phyloP scores from a whole-genome alignment of 2,888 invertebrate genomes.

The Parelbella ahira region DNA sequence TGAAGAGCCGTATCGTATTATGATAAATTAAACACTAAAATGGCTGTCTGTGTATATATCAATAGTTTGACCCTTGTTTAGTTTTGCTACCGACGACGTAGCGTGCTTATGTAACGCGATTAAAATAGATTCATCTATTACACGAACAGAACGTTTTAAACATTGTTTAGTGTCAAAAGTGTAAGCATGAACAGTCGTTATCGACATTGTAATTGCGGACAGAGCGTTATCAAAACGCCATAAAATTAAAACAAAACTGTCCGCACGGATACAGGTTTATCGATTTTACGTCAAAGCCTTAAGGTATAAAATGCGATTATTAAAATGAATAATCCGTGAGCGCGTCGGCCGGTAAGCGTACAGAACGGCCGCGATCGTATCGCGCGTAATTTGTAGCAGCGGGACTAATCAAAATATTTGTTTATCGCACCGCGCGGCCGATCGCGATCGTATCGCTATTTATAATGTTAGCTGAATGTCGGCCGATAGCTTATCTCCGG shows the following conservation, averaged over 20 bases:
- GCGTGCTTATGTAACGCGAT: too few relatives aligned
- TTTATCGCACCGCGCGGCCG: constrained; percentile 46
- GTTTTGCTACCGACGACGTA: too few relatives aligned
- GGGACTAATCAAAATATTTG: constrained; percentile 67
- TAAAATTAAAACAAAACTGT: constrained; percentile 64
- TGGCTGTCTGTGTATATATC: too few relatives aligned
- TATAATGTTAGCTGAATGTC: constrained; percentile 52
- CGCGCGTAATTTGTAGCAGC: constrained; percentile 59
- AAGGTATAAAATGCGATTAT: constrained; percentile 24
- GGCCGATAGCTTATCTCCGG: constrained; percentile 51
- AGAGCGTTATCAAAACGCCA: constrained; percentile 57
- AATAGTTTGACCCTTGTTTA: too few relatives aligned
- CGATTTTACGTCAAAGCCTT: constrained; percentile 9
- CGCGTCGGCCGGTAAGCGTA: constrained; percentile 26
- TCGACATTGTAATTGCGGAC: constrained; percentile 68
- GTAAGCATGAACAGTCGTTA: constrained; percentile 45
- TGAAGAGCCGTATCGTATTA: too few relatives aligned
- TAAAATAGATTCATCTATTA: too few relatives aligned
- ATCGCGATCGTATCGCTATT: constrained; percentile 56
- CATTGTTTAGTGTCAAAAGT: constrained; percentile 18
- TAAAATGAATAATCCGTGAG: constrained; percentile 22
- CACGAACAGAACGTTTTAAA: too few relatives aligned
- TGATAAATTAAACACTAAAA: too few relatives aligned
- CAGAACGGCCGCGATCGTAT: constrained; percentile 46
- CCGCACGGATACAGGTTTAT: constrained; percentile 35